A percentile compares a stretch with the other conserved stretches of the same genome.
phyloP scores from a whole-genome alignment of 2,797 vertebrate genomes.

The Cirrhinus mrigala region DNA sequence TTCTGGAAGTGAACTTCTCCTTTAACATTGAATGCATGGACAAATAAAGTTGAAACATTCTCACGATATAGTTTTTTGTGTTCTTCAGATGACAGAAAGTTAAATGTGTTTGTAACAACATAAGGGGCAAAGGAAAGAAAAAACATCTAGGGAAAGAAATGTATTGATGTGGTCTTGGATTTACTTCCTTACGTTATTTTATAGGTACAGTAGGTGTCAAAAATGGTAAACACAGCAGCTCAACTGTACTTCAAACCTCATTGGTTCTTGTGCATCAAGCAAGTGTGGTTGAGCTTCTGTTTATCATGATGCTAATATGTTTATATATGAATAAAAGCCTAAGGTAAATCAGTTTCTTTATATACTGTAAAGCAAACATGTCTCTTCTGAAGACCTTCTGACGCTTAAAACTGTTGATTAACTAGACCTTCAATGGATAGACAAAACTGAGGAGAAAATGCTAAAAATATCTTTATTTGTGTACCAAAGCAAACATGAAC shows the following conservation, averaged over 20 bases:
- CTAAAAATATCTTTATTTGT: background rate
- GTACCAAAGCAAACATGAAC: background rate
- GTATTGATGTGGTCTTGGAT: constrained; percentile 56
- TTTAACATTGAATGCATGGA: background rate
- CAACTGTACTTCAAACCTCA: background rate
- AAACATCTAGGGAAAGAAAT: constrained; percentile 48
- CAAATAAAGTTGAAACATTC: background rate
- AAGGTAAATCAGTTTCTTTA: background rate
- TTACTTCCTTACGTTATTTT: constrained; percentile 20
- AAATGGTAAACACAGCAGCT: too few species aligned
- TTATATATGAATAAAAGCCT: background rate
- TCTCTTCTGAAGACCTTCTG: background rate
- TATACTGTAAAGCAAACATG: background rate
- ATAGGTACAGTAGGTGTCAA: background rate
- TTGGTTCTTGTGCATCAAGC: background rate
- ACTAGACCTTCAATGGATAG: background rate
- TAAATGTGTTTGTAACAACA: background rate
- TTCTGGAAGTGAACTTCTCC: too few species aligned
- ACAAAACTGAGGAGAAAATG: background rate
- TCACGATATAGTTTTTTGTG: background rate
- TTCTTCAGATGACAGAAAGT: background rate
- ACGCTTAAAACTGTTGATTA: constrained; percentile 1
- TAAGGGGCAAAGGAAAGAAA: background rate
- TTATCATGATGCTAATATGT: background rate
- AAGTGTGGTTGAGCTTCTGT: background rate